Percentiles rank a stretch among this genome's conserved stretches.
These are phyloP conservation scores for Brienomyrus brachyistius DNA, from an alignment of 2,113 vertebrate genomes.

Conservation along the genomic window DNA sequence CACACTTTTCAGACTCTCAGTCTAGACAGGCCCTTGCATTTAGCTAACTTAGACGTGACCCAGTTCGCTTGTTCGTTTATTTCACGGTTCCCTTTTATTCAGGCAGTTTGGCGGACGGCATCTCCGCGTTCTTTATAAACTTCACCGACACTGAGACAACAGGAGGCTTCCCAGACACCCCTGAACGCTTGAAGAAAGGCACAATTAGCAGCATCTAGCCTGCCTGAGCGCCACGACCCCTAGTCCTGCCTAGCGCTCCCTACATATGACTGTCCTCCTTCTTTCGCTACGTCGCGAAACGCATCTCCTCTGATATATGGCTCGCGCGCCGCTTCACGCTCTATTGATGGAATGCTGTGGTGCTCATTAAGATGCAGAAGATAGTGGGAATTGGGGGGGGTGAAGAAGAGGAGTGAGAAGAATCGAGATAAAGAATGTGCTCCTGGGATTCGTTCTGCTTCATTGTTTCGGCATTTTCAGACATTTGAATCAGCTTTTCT, in stretches of 20 bases:
- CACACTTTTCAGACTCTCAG: background rate
- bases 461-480: constrained; percentile 55
- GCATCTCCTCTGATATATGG: constrained; percentile 53
- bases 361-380: constrained; percentile 65
- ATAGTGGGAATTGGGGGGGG: constrained; percentile 47
- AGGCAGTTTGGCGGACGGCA: background rate
- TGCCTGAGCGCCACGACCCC: constrained; percentile 31
- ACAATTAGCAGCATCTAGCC: constrained; percentile 29
- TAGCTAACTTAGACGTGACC: background rate
- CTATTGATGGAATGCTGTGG: constrained; percentile 50
- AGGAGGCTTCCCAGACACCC: background rate
- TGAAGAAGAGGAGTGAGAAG: constrained; percentile 22
- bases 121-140: background rate
- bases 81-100: background rate
- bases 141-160: background rate
- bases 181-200: background rate
- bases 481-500: constrained; percentile 17
- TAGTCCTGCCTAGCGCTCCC: background rate
- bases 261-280: background rate
- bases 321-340: constrained; percentile 32
- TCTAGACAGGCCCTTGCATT: background rate
- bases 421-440: constrained; percentile 54
- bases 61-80: background rate
- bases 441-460: constrained; percentile 62
- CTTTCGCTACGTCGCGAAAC: constrained; percentile 32